Percentiles rank a stretch among this genome's conserved stretches.
Evolutionary conservation across 2,888 invertebrate species (phyloP).

Genomic region (Philereme transversata): DNA sequence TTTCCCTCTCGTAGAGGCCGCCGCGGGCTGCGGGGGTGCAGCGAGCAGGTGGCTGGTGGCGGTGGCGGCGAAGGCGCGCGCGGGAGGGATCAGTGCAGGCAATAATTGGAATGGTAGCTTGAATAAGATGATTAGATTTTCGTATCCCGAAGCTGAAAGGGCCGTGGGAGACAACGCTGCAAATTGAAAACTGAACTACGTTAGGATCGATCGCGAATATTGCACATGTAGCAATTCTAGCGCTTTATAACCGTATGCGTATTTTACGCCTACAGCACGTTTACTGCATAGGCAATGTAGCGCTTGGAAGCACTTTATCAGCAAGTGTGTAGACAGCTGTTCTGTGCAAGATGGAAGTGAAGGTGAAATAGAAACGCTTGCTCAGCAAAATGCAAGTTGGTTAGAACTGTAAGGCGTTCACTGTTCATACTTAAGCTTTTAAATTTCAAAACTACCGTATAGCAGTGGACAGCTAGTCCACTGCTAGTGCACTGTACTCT

Average conservation of each 20-base stretch:
- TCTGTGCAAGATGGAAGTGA: slow-evolving; percentile 2
- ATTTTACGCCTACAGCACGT: slow-evolving; percentile 14
- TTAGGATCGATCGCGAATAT: slow-evolving; percentile 31
- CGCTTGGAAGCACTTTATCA: slow-evolving; percentile 31
- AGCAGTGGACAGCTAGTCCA: too few species aligned
- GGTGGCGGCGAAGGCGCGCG: too few species aligned
- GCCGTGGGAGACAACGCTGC: slow-evolving; percentile 23
- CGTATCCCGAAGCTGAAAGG: slow-evolving; percentile 10
- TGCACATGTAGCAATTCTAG: slow-evolving; percentile 29
- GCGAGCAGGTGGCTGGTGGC: too few species aligned
- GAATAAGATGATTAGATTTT: background rate
- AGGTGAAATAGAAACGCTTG: slow-evolving; percentile 2
- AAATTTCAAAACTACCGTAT: too few species aligned
- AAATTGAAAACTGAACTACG: slow-evolving; percentile 36
- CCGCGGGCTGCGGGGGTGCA: too few species aligned
- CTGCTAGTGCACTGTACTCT: too few species aligned
- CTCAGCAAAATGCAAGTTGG: background rate
- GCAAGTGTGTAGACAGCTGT: slow-evolving; percentile 13
- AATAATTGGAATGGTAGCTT: too few species aligned
- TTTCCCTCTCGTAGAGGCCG: too few species aligned
- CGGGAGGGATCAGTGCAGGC: too few species aligned
- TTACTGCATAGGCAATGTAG: slow-evolving; percentile 19
- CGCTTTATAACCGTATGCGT: slow-evolving; percentile 18
- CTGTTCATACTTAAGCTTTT: background rate
- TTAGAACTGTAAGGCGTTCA: slow-evolving; percentile 1